Evolutionary conservation across 2,888 invertebrate species (phyloP), one percentile per base, ranked within the genome.

Genomic region (Drosophila flavopinicola): DNA sequence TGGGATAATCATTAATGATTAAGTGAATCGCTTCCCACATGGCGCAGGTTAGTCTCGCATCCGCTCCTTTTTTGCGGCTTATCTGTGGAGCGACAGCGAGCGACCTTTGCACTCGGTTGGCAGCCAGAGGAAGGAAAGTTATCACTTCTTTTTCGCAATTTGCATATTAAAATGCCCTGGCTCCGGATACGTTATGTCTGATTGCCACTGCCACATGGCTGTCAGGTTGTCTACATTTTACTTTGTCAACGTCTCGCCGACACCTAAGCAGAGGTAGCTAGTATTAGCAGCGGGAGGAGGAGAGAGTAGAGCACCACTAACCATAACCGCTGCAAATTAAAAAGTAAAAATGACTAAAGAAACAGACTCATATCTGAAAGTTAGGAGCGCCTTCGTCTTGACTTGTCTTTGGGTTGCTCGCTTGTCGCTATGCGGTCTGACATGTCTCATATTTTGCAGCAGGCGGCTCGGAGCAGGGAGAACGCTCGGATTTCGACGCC

Each of bases 161-260:
- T 80, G 79, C 79, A 87, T 80, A 87, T 87, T 80, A 85, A 80
- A 80, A 82, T 61, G 74, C 37, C 32, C 35, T 47, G 60, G 53
- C 54, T 37, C 9, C 29, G 52, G 51, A 63, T 52, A 59, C 63
- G 63, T 56, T 64, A 61, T 65, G 83, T 86, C 73, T 87, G 78
- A 80, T 69, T 79, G 83, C 82, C 77, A 72, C 57, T 65, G 68
- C 74, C 68, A 60, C 64, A 69, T 57, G 82, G 60, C 57, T 63
- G 83, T 66, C 77, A 72, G 73, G 45, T 47, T 72, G 77, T 76
- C 82, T 86, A 58, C 48, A 61, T 79, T 80, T 84, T 65, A 76
- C 82, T 68, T 82, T 85, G 82, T 64, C 78, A 59, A 64, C 42
- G 45, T 58, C 37, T 44, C 24, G 37, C 29, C 38, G 27, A 15